Evolutionary conservation across 2,113 vertebrate species (phyloP), one percentile per base, ranked within the genome.

Genomic region (Sinosuthora webbiana): DNA sequence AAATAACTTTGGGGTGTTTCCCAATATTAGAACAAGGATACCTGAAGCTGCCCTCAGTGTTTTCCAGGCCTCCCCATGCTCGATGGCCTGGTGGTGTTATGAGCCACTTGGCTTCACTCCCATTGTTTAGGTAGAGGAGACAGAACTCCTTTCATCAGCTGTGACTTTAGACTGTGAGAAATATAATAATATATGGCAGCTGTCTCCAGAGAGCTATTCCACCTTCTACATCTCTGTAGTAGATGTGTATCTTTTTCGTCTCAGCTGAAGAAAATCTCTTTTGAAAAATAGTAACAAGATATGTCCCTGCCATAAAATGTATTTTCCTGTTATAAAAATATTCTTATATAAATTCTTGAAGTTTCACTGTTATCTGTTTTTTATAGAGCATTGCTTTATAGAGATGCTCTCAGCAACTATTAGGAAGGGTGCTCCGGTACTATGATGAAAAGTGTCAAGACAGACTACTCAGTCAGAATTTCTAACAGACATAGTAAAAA

Each of bases 231-330:
- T 53, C 60, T 64, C 56, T 87, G 24, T 49, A 59, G 71, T 17
- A 44, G 27, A 47, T 55, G 47, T n/a, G 30, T 39, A 16, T 56
- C 75, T 2, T 63, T 64, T 59, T n/a, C 19, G 17, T 68, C 7
- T 39, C 68, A 86, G 57, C 11, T 84, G 52, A 87, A 83, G 44
- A 91, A 94, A 89, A 83, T n/a, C 20, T 77, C 35, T 42, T 92
- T 90, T 78, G 80, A 87, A 87, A 77, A 92, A 55, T 35, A 92
- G 60, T 47, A 44, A 69, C 22, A 42, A 71, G 91, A 81, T 89
- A 71, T 1, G 3, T 52, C 35, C 27, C 25, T 71, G 41, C 23
- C 52, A 44, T 82, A 82, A 82, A 90, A 81, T 42, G 11, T 52
- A 39, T 91, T 94, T 68, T 89, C 13, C 5, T 59, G 27, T 52